Evolutionary conservation across 2,888 invertebrate species (phyloP).

Genomic region (Cephus pulcher): DNA sequence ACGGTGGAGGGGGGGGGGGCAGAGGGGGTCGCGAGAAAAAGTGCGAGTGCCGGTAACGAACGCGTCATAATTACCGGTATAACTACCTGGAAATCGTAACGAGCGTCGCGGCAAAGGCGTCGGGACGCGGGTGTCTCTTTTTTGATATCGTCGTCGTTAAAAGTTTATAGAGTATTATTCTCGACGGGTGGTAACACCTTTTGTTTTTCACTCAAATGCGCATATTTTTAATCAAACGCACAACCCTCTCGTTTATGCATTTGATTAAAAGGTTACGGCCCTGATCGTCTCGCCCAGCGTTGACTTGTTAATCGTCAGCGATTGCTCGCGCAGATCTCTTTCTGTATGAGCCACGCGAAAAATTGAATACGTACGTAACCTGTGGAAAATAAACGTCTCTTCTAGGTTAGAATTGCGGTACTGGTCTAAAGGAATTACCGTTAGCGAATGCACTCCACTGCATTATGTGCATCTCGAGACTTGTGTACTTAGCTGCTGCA

Average conservation of each 20-base stretch:
- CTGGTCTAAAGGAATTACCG: conserved; percentile 64
- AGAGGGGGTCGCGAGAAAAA: conserved; percentile 12
- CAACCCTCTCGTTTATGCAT: no score
- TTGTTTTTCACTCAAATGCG: no score
- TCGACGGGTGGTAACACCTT: no score
- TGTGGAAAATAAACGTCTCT: conserved; percentile 30
- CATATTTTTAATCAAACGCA: no score
- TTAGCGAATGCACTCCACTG: conserved; percentile 57
- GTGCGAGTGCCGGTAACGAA: conserved; percentile 40
- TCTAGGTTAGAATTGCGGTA: conserved; percentile 58
- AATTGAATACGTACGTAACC: no score
- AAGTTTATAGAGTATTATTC: no score
- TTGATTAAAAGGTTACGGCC: no score
- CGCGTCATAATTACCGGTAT: conserved; percentile 46
- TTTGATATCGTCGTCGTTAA: no score
- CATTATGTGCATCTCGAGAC: neutral
- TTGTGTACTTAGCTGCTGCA: conserved; percentile 39
- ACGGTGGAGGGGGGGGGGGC: conserved; percentile 13
- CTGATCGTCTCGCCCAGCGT: no score
- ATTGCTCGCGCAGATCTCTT: neutral
- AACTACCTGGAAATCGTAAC: conserved; percentile 43
- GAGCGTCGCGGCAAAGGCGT: no score
- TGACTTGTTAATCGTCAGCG: no score
- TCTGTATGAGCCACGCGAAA: conserved; percentile 20
- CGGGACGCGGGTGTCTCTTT: no score